Conservation (phyloP, 2,797 vertebrate genomes). For the Sternotherus odoratus region DNA sequence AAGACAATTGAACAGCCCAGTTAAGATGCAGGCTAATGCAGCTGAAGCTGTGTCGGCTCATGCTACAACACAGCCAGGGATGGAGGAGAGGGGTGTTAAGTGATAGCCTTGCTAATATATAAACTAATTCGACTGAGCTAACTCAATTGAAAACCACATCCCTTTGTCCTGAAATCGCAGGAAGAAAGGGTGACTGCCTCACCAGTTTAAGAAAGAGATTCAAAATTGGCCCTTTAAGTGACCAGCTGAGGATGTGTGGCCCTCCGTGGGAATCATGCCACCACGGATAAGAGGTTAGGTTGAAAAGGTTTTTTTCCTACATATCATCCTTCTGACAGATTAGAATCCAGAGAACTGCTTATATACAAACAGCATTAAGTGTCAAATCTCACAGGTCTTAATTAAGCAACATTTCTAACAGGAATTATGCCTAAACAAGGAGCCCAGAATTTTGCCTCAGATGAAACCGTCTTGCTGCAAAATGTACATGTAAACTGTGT, state of each 20-base stretch:
- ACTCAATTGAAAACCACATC: neutral
- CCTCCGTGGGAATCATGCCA: neutral
- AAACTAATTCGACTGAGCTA: neutral
- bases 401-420: neutral
- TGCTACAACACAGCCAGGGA: neutral
- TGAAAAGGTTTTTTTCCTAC: neutral
- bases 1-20: neutral
- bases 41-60: neutral
- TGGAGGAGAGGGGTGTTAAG: no score
- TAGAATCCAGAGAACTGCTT: neutral
- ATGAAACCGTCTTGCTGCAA: neutral
- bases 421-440: neutral
- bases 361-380: neutral
- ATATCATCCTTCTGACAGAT: neutral
- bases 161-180: neutral
- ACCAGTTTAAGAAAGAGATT: neutral
- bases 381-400: neutral
- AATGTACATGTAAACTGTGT: rapidly evolving
- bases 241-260: neutral
- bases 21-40: neutral
- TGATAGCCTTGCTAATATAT: neutral
- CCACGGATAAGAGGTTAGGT: no score
- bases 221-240: neutral
- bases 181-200: neutral
- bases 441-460: neutral